phyloP scores from a whole-genome alignment of 1,140 invertebrate species.

The Papilio glaucus region DNA sequence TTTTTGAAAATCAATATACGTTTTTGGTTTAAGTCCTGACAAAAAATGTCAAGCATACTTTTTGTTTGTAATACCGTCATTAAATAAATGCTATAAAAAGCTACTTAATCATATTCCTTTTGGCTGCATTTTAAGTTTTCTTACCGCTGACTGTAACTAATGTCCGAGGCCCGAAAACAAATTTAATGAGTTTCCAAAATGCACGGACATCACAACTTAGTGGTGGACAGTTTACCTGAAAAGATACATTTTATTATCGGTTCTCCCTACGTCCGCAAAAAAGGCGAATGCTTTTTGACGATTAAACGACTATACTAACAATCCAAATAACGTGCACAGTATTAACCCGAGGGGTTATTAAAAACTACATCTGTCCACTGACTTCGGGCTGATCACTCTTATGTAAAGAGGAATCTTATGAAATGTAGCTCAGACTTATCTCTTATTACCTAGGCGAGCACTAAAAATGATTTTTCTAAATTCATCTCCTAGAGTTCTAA shows the following conservation, averaged over 20 bases:
- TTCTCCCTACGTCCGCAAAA: no score
- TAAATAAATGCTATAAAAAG: constrained; percentile 18
- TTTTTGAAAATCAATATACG: constrained; percentile 6
- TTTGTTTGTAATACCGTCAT: constrained; percentile 4
- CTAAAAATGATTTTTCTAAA: no score
- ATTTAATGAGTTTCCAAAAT: neutral
- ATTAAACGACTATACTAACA: no score
- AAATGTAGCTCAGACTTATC: no score
- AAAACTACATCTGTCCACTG: no score
- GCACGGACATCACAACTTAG: neutral
- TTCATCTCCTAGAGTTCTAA: no score
- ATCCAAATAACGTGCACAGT: no score
- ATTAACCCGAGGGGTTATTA: no score
- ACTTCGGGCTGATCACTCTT: no score
- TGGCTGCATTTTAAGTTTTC: neutral
- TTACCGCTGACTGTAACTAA: constrained; percentile 1
- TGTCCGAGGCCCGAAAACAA: neutral
- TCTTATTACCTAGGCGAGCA: no score
- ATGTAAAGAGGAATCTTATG: no score
- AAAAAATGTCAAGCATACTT: constrained; percentile 15
- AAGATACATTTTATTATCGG: neutral
- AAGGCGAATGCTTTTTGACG: no score
- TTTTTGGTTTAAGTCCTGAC: constrained; percentile 7
- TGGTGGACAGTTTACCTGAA: neutral
- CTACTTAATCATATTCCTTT: neutral